Evolutionary conservation across 2,113 vertebrate species (phyloP).

Genomic region (Boleophthalmus pectinirostris): DNA sequence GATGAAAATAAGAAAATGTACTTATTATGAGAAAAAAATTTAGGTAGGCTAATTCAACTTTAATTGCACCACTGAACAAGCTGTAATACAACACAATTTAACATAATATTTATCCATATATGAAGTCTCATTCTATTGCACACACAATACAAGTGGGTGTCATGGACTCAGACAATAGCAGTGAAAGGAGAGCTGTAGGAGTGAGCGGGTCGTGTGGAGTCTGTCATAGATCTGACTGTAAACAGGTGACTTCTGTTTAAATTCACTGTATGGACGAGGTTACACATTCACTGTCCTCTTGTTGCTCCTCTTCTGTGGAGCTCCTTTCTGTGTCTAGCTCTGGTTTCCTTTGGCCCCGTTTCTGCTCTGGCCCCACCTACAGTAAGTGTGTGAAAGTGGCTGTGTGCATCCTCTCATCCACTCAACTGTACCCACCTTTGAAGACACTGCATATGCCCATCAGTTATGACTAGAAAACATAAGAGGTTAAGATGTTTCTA

Average conservation of each 20-base stretch:
- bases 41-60: too few species aligned
- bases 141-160: neutral
- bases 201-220: constrained; percentile 34
- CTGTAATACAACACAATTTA: too few species aligned
- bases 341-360: constrained; percentile 66
- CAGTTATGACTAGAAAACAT: neutral
- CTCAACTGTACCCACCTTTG: neutral
- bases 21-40: too few species aligned
- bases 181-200: neutral
- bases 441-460: neutral
- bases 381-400: constrained; percentile 51
- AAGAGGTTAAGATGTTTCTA: neutral
- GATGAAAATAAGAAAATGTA: too few species aligned
- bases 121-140: too few species aligned
- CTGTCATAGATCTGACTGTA: constrained; percentile 18
- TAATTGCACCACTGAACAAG: too few species aligned
- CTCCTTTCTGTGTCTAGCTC: constrained; percentile 41
- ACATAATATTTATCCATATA: too few species aligned
- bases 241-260: neutral
- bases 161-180: neutral
- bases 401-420: constrained; percentile 14
- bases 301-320: constrained; percentile 15
- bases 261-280: constrained; percentile 33
- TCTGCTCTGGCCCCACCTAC: constrained; percentile 42
- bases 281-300: constrained; percentile 29